Base-by-base conservation (phyloP, 1,140 invertebrate species). In the Pseudomyrmex gracilis region DNA sequence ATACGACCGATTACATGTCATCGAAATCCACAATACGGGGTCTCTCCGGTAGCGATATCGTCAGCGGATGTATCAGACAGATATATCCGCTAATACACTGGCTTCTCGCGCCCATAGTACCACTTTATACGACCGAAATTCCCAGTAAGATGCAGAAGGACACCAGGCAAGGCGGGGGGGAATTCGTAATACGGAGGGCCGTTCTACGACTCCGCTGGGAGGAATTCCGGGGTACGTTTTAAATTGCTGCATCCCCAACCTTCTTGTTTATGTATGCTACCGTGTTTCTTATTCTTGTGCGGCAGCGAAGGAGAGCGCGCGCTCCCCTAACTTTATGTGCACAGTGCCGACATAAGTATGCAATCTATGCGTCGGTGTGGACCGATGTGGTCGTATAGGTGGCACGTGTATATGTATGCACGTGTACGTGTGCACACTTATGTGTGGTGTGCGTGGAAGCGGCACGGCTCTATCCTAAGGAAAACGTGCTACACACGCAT, bases 141-240 rank as follows among this genome's bases (percentile, higher is more conserved):
- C 88, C 82, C 58, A 60, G 82, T 78, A 88, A 85, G 88, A 92
- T 88, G 85, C 86, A 74, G 83, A 74, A 87, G 88, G 90, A 92
- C 87, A 89, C 83, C 63, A 58, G 20, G 51, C 20, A 73, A 49
- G 70, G 74, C 74, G 85, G 90, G 91, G 91, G 92, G 89, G 93
- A 94, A 94, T 94, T 94, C 91, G 93, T 94, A 94, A 94, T 94
- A 93, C 88, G 91, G 93, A 94, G 93, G 93, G 93, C 93, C 91
- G 93, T 90, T 93, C 91, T 94, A 94, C 93, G 93, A 92, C 93
- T 89, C 94, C 93, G 89, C 64, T 94, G 94, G 94, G 94, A 94
- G 93, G 93, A 94, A 94, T 94, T 94, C 94, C 93, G 92, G 94
- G 93, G 91, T 94, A 94, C 93, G 94, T 94, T 94, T 94, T 94